Percentiles rank a stretch among this genome's conserved stretches.
These are phyloP conservation scores for Ommatoiulus sabulosus DNA, from an alignment of 2,888 invertebrate genomes.

Conservation along the genomic window DNA sequence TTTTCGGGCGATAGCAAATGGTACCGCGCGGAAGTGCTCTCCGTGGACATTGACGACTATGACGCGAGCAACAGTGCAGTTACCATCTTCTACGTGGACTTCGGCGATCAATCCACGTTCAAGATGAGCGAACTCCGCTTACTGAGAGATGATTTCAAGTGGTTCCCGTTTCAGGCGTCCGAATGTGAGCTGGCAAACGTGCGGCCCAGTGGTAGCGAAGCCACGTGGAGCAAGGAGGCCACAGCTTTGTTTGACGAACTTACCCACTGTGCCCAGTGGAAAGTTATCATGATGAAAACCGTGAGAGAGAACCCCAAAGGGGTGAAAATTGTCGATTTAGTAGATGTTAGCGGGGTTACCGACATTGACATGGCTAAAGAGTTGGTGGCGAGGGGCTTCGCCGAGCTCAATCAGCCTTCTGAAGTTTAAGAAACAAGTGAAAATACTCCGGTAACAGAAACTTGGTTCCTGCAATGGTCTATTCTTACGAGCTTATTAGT, in stretches of 20 bases:
- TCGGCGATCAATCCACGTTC: constrained; percentile 83
- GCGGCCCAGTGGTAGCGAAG: constrained; percentile 70
- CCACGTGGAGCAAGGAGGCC: constrained; percentile 65
- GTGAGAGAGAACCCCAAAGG: constrained; percentile 76
- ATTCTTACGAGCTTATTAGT: too few species aligned
- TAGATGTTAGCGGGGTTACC: constrained; percentile 76
- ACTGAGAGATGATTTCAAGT: constrained; percentile 80
- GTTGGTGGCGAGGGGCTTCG: constrained; percentile 74
- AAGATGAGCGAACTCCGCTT: constrained; percentile 77
- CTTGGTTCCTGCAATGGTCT: too few species aligned
- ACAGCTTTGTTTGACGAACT: constrained; percentile 67
- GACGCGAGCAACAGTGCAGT: constrained; percentile 74
- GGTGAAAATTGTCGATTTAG: constrained; percentile 75
- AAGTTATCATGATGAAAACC: constrained; percentile 80
- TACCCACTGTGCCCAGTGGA: constrained; percentile 76
- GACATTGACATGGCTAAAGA: constrained; percentile 75
- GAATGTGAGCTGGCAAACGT: constrained; percentile 86
- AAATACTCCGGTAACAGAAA: neutral
- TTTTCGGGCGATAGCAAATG: constrained; percentile 82
- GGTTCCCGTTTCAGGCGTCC: constrained; percentile 84
- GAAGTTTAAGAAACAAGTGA: constrained; percentile 52
- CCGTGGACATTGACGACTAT: constrained; percentile 74
- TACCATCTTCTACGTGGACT: constrained; percentile 86
- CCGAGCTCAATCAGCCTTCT: constrained; percentile 64
- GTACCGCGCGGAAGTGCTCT: constrained; percentile 81